phyloP scores from a whole-genome alignment of 1,140 invertebrate species.

The Drosophila azteca region DNA sequence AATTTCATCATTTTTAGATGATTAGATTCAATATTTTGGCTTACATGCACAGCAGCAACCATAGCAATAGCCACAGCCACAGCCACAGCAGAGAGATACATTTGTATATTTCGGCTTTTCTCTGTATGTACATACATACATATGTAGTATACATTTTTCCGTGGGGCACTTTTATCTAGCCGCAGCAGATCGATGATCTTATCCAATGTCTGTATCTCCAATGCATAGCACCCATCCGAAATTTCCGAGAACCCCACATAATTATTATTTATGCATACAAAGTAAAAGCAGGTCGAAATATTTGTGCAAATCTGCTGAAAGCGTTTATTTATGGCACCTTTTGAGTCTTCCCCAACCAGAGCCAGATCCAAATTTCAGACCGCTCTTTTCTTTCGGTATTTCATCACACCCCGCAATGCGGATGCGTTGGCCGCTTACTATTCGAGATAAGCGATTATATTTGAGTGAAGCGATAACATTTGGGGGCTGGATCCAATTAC shows the following conservation, averaged over 20 bases:
- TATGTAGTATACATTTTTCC: slow-evolving; percentile 4
- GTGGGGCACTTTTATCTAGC: too few relatives aligned
- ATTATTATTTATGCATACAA: slow-evolving; percentile 79
- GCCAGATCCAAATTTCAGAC: background rate
- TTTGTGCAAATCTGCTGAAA: slow-evolving; percentile 60
- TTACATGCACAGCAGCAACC: background rate
- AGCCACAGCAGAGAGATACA: slow-evolving; percentile 30
- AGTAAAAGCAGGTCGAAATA: slow-evolving; percentile 64
- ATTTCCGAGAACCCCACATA: slow-evolving; percentile 62
- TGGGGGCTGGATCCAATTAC: too few relatives aligned
- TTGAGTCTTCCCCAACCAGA: slow-evolving; percentile 6
- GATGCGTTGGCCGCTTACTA: slow-evolving; percentile 16
- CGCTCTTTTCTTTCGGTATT: slow-evolving; percentile 31
- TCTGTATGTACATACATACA: too few relatives aligned
- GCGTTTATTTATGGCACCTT: slow-evolving; percentile 57
- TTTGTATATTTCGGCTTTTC: slow-evolving; percentile 44
- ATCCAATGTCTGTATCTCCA: slow-evolving; percentile 24
- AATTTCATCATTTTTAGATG: slow-evolving; percentile 79
- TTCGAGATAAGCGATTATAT: background rate
- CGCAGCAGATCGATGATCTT: slow-evolving; percentile 53
- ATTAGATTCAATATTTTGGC: slow-evolving; percentile 73
- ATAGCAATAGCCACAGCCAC: too few relatives aligned
- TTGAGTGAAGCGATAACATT: background rate
- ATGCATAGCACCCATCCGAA: slow-evolving; percentile 4
- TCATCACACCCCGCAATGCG: slow-evolving; percentile 58